phyloP scores from a whole-genome alignment of 2,888 invertebrate genomes.

The Latrodectus elegans region DNA sequence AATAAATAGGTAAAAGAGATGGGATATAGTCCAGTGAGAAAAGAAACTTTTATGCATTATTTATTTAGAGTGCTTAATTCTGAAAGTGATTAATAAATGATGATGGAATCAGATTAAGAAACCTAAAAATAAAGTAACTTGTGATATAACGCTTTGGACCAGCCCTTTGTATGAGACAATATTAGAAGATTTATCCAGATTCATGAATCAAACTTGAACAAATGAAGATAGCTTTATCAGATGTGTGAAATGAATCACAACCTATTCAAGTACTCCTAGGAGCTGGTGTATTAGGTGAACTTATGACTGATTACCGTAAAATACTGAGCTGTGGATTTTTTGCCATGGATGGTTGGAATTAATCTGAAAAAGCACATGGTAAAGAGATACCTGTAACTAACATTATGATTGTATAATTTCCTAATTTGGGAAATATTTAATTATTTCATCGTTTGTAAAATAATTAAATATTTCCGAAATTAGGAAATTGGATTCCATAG shows the following conservation, averaged over 20 bases:
- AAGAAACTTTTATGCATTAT: background rate
- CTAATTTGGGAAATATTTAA: no score
- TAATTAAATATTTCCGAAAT: slow-evolving; percentile 7
- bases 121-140: slow-evolving; percentile 1
- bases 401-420: slow-evolving; percentile 2
- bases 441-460: background rate
- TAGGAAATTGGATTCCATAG: background rate
- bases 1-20: background rate
- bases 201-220: background rate
- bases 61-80: background rate
- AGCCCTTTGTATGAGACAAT: background rate
- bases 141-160: background rate
- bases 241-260: background rate
- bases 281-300: background rate
- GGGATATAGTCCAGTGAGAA: background rate
- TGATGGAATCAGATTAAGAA: background rate
- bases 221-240: background rate
- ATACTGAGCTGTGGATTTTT: background rate
- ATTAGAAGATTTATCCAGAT: slow-evolving; percentile 1
- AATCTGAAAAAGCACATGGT: background rate
- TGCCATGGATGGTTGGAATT: slow-evolving; percentile 6
- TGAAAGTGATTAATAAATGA: background rate
- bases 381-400: background rate
- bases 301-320: background rate
- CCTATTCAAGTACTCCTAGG: background rate